A percentile compares a stretch with the other conserved stretches of the same genome.
Conservation (phyloP, 2,797 vertebrate species). For the Anisognathus igniventris region DNA sequence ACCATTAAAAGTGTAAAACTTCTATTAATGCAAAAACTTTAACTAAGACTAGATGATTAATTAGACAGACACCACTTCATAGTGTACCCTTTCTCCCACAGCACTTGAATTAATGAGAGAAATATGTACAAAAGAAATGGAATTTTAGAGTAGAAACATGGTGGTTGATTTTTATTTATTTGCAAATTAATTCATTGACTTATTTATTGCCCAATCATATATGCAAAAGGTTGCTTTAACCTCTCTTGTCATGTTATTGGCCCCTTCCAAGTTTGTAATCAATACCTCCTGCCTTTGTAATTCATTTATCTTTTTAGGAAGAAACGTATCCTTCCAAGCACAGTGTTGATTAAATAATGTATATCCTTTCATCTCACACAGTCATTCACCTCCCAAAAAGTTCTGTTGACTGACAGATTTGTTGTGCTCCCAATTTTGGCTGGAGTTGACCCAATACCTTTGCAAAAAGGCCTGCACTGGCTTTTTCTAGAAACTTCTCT, state of each 20-base stretch:
- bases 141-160: neutral
- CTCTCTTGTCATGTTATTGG: conserved; percentile 36
- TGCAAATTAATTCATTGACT: neutral
- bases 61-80: neutral
- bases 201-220: neutral
- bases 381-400: neutral
- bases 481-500: neutral
- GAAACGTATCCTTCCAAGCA: conserved; percentile 14
- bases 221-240: conserved; percentile 47
- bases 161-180: neutral
- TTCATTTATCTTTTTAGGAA: conserved; percentile 48
- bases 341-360: conserved; percentile 48
- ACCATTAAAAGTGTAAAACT: neutral
- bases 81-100: neutral
- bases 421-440: neutral
- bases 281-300: conserved; percentile 44
- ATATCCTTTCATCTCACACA: neutral
- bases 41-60: neutral
- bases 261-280: conserved; percentile 8
- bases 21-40: neutral
- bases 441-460: neutral
- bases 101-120: neutral
- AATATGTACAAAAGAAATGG: neutral
- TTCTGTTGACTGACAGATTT: neutral
- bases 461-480: neutral